Percentiles rank a stretch among this genome's conserved stretches.
Conservation (phyloP, 92 coral and sea anemone species). For the Phenganax marumi region DNA sequence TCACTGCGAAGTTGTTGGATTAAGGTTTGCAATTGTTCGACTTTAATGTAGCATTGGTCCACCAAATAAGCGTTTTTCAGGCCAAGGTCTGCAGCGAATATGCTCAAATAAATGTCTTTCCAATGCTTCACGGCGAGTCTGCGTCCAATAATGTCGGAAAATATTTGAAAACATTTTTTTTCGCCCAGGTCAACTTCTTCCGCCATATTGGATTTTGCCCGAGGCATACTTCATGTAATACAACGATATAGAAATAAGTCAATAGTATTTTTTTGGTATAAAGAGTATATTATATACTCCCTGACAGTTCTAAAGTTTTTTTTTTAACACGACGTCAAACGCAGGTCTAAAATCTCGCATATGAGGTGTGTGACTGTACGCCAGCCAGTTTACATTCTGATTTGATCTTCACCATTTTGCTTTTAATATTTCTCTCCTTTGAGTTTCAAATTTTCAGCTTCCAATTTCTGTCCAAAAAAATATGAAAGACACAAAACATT, state of each 20-base stretch:
- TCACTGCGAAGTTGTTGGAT: neutral
- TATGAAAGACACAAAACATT: neutral
- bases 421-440: neutral
- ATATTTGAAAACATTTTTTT: slow-evolving; percentile 28
- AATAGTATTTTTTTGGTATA: neutral
- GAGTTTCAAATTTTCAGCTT: neutral
- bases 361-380: too few species aligned
- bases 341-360: too few species aligned
- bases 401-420: too few species aligned
- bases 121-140: slow-evolving; percentile 18
- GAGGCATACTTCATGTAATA: neutral
- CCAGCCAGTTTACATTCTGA: too few species aligned
- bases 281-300: neutral
- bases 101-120: slow-evolving; percentile 26
- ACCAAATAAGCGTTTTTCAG: slow-evolving; percentile 24
- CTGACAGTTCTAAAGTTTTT: too few species aligned
- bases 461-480: neutral
- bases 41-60: slow-evolving; percentile 13
- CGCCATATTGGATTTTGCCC: slow-evolving; percentile 14
- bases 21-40: neutral
- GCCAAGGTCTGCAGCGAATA: slow-evolving; percentile 31
- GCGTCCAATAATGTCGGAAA: slow-evolving; percentile 3
- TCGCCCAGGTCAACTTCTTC: neutral
- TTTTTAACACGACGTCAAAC: too few species aligned
- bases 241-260: neutral